Evolutionary conservation across 2,113 vertebrate species (phyloP).

Genomic region (Oryzias celebensis): DNA sequence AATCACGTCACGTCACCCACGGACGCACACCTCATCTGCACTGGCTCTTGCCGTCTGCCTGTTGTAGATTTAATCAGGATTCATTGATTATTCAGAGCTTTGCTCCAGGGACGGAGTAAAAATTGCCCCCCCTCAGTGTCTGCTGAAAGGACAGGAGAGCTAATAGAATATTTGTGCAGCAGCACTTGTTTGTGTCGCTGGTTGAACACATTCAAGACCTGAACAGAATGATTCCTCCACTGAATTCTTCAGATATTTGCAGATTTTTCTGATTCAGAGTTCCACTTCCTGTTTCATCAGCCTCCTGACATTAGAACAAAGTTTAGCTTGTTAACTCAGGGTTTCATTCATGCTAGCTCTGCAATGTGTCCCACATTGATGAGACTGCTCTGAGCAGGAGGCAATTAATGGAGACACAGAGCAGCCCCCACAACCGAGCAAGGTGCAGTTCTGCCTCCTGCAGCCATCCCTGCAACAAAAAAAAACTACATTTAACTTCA

Average conservation of each 20-base stretch:
- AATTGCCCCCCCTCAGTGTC: neutral
- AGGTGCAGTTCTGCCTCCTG: conserved; percentile 12
- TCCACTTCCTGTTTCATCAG: conserved; percentile 23
- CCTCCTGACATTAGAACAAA: conserved; percentile 46
- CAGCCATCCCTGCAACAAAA: neutral
- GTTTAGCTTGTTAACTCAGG: conserved; percentile 55
- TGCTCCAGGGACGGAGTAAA: conserved; percentile 23
- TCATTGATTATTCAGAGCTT: conserved; percentile 53
- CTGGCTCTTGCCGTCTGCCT: neutral
- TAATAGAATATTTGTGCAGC: conserved; percentile 32
- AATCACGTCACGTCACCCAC: conserved; percentile 35
- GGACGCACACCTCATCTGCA: conserved; percentile 35
- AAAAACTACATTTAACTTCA: conserved; percentile 45
- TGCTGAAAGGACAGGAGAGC: conserved; percentile 14
- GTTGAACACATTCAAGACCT: conserved; percentile 1
- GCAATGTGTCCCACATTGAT: conserved; percentile 53
- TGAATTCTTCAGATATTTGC: conserved; percentile 21
- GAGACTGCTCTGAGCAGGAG: conserved; percentile 30
- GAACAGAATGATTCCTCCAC: conserved; percentile 1
- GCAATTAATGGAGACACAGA: conserved; percentile 54
- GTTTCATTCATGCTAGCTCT: conserved; percentile 50
- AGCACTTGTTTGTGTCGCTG: conserved; percentile 27
- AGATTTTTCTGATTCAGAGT: conserved; percentile 15
- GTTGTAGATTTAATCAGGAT: conserved; percentile 53
- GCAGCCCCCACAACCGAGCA: conserved; percentile 40